Evolutionary conservation across 1,140 invertebrate species (phyloP).

Genomic region (Asbolus verrucosus): DNA sequence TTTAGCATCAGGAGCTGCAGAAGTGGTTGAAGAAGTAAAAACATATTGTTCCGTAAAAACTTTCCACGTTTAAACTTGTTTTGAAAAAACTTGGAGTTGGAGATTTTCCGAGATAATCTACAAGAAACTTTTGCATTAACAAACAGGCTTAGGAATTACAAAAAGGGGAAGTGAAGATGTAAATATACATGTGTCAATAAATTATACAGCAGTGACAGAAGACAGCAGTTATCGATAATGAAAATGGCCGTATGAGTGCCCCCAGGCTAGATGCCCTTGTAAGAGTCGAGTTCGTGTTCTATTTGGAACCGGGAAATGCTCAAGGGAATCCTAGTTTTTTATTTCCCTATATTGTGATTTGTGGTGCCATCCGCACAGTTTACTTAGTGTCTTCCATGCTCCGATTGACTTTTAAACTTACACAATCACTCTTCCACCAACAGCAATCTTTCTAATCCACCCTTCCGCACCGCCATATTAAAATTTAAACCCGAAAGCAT

Average conservation of each 20-base stretch:
- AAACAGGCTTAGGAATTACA: conserved; percentile 42
- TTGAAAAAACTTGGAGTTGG: not conserved
- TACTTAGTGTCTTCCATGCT: conserved; percentile 40
- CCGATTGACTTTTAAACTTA: conserved; percentile 38
- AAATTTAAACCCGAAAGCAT: too few species aligned
- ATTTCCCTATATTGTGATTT: conserved; percentile 51
- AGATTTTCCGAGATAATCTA: not conserved
- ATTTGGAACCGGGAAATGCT: conserved; percentile 43
- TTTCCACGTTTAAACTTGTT: conserved; percentile 8
- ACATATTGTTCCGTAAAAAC: conserved; percentile 12
- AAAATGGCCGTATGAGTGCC: conserved; percentile 52
- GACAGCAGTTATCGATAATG: conserved; percentile 57
- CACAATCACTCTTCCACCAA: conserved; percentile 29
- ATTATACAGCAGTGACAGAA: conserved; percentile 55
- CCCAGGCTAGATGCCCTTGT: conserved; percentile 35
- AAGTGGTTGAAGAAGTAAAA: conserved; percentile 2
- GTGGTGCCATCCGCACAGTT: conserved; percentile 39
- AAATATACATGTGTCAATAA: conserved; percentile 52
- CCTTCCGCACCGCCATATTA: not conserved
- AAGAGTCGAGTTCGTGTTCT: conserved; percentile 41
- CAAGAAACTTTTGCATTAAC: conserved; percentile 24
- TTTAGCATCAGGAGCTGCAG: conserved; percentile 2
- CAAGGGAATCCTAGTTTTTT: conserved; percentile 51
- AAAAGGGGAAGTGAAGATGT: conserved; percentile 34
- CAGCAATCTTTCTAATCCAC: not conserved